These are phyloP conservation scores for Heteractis magnifica DNA, from an alignment of 92 coral and sea anemone species.

Conservation along the genomic window DNA sequence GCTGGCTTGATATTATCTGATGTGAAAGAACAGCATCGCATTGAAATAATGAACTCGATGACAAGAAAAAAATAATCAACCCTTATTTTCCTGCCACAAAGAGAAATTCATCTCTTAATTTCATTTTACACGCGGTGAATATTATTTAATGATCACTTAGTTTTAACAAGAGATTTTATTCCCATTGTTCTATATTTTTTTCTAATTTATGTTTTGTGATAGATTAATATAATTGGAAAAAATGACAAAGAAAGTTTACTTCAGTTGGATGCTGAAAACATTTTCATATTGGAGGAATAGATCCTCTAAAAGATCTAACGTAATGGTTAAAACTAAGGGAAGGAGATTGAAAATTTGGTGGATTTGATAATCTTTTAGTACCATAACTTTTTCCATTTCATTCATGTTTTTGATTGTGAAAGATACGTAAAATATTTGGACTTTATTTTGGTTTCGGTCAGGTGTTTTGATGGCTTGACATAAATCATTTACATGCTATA, in stretches of 20 bases:
- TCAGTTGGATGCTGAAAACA: too few species aligned
- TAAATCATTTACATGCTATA: conserved; percentile 10
- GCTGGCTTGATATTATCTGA: neutral
- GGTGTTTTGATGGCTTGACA: conserved; percentile 16
- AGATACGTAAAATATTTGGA: conserved; percentile 11
- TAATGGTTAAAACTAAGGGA: neutral
- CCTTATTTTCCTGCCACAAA: neutral
- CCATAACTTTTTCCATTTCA: neutral
- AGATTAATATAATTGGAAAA: neutral
- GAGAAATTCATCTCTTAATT: neutral
- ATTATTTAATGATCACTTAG: neutral
- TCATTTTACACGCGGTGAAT: neutral
- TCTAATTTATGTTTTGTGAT: neutral
- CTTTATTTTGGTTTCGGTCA: conserved; percentile 13
- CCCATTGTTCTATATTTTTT: neutral
- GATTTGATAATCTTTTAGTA: neutral
- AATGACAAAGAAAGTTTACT: conserved; percentile 11
- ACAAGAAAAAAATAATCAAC: neutral
- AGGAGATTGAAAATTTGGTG: neutral
- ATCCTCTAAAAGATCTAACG: too few species aligned
- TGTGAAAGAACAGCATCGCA: neutral
- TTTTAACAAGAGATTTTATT: neutral
- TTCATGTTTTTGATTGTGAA: neutral
- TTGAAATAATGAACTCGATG: conserved; percentile 2
- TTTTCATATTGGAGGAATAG: too few species aligned